phyloP scores from a whole-genome alignment of 2,888 invertebrate genomes.

The Agrotis puta region DNA sequence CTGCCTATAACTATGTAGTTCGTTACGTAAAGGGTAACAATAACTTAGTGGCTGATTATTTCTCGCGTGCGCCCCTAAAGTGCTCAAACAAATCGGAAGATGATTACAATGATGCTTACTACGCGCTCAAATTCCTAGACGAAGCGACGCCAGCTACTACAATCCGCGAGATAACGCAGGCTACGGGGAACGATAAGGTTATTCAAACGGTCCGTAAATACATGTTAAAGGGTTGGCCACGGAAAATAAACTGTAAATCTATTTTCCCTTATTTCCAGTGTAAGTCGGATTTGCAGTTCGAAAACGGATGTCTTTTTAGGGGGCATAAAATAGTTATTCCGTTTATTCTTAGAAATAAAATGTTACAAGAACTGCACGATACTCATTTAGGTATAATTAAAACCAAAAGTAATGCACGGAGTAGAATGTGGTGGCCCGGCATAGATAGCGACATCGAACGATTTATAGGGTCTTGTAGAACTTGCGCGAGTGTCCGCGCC shows the following conservation, averaged over 20 bases:
- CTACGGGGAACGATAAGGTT: neutral
- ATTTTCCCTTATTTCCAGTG: neutral
- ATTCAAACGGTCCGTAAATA: neutral
- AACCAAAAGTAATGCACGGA: slow-evolving; percentile 24
- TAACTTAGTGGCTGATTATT: slow-evolving; percentile 20
- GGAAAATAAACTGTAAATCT: neutral
- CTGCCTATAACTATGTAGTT: neutral
- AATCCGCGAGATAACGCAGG: neutral
- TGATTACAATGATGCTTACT: neutral
- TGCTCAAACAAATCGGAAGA: neutral
- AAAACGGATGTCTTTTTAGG: neutral
- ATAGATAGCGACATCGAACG: slow-evolving; percentile 12
- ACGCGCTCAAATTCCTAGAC: slow-evolving; percentile 1
- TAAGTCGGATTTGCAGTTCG: too few relatives aligned
- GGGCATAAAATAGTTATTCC: slow-evolving; percentile 32
- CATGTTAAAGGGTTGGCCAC: neutral
- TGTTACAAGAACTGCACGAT: slow-evolving; percentile 15
- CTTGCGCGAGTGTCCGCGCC: neutral
- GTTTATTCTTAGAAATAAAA: neutral
- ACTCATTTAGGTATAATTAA: slow-evolving; percentile 23
- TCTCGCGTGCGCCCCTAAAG: slow-evolving; percentile 12
- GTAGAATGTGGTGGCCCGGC: slow-evolving; percentile 14
- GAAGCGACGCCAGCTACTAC: slow-evolving; percentile 4
- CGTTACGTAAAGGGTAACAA: slow-evolving; percentile 8
- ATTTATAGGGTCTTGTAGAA: neutral